Conservation (phyloP, 2,113 vertebrate species). For the Epinephelus cyanopodus region DNA sequence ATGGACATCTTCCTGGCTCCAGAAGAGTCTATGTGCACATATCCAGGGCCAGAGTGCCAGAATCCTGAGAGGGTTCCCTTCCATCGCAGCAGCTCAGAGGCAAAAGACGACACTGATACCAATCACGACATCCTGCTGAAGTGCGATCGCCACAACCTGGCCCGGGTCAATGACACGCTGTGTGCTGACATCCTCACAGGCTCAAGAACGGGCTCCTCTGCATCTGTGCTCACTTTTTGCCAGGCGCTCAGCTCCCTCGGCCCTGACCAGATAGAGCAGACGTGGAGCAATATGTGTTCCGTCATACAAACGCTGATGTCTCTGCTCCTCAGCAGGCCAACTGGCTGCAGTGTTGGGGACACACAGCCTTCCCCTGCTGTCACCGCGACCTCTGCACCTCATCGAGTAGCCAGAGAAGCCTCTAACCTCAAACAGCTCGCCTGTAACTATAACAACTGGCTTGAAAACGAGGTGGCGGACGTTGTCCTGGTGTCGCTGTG, state of each 20-base stretch:
- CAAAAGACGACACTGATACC: neutral
- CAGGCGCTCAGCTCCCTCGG: conserved; percentile 69
- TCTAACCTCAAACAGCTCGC: conserved; percentile 76
- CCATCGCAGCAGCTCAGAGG: conserved; percentile 35
- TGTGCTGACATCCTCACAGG: conserved; percentile 72
- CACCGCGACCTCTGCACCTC: neutral
- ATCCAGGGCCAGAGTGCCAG: conserved; percentile 66
- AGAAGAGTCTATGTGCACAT: conserved; percentile 54
- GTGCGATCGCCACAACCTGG: conserved; percentile 75
- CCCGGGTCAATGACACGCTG: conserved; percentile 77
- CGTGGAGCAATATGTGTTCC: conserved; percentile 80
- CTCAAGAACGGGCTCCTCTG: conserved; percentile 25
- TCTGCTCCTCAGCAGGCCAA: conserved; percentile 54
- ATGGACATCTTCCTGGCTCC: conserved; percentile 69
- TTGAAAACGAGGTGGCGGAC: conserved; percentile 43
- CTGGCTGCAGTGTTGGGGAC: conserved; percentile 47
- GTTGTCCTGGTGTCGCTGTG: conserved; percentile 81
- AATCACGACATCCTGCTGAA: conserved; percentile 29
- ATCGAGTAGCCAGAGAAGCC: conserved; percentile 59
- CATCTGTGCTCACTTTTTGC: conserved; percentile 70
- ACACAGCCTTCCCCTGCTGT: neutral
- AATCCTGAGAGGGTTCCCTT: conserved; percentile 17
- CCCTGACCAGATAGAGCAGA: conserved; percentile 49
- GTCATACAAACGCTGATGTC: conserved; percentile 57
- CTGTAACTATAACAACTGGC: conserved; percentile 83